A percentile compares a stretch with the other conserved stretches of the same genome.
Conservation (phyloP, 2,888 invertebrate genomes). For the Camponotus fellah region DNA sequence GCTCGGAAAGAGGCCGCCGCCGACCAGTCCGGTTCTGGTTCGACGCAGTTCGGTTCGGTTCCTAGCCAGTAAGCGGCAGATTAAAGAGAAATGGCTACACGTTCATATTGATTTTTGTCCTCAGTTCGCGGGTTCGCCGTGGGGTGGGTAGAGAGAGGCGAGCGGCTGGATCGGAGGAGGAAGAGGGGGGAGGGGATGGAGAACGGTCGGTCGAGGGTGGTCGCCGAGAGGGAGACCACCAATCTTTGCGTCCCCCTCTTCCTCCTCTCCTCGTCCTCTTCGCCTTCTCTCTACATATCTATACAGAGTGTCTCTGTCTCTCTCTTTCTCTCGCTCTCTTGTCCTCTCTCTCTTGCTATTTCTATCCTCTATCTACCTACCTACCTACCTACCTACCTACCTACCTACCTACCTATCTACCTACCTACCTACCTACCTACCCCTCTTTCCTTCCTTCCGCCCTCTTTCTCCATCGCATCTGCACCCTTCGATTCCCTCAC, state of each 20-base stretch:
- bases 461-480: conserved; percentile 59
- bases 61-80: conserved; percentile 84
- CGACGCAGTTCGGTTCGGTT: conserved; percentile 80
- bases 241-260: conserved; percentile 77
- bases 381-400: background rate
- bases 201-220: conserved; percentile 68
- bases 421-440: background rate
- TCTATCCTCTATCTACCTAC: conserved; percentile 45
- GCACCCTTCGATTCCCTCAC: conserved; percentile 57
- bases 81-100: conserved; percentile 86
- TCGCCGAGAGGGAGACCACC: conserved; percentile 81
- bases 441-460: conserved; percentile 52
- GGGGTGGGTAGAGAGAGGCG: conserved; percentile 78
- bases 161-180: conserved; percentile 75
- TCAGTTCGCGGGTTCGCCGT: conserved; percentile 82
- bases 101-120: conserved; percentile 86
- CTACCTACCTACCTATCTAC: background rate
- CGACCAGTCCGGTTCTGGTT: conserved; percentile 76
- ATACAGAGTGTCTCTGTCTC: conserved; percentile 9
- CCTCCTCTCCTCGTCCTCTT: conserved; percentile 16
- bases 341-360: conserved; percentile 32
- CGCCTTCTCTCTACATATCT: conserved; percentile 23
- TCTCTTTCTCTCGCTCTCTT: conserved; percentile 56
- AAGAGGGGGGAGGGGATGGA: conserved; percentile 62
- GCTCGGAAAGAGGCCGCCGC: conserved; percentile 56